These are phyloP conservation scores for Lonchura striata DNA, from an alignment of 2,113 vertebrate species.

Conservation along the genomic window DNA sequence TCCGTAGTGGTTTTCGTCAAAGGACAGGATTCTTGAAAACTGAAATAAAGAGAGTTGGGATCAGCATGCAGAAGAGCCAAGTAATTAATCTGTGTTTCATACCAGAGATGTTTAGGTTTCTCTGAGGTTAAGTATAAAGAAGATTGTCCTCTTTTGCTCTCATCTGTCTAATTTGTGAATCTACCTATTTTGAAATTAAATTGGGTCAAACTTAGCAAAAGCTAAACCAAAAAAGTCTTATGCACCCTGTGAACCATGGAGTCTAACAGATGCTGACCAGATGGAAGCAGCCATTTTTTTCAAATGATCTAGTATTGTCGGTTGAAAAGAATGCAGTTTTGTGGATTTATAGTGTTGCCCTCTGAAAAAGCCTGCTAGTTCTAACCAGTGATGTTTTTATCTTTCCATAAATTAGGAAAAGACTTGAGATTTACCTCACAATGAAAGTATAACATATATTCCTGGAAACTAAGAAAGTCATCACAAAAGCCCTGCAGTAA, in stretches of 20 bases:
- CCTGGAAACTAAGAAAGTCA: neutral
- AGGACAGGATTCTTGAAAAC: neutral
- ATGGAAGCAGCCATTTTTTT: neutral
- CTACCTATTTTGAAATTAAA: neutral
- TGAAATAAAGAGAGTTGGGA: neutral
- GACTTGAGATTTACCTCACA: neutral
- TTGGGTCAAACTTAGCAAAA: neutral
- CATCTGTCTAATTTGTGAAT: neutral
- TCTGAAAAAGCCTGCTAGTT: neutral
- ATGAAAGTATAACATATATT: neutral
- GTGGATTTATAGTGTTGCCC: neutral
- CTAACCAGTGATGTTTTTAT: neutral
- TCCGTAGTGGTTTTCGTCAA: neutral
- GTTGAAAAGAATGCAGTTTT: neutral
- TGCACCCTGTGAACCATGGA: neutral
- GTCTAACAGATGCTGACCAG: conserved; percentile 19
- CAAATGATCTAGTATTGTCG: neutral
- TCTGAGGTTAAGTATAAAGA: neutral
- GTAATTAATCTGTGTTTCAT: neutral
- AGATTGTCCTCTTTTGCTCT: neutral
- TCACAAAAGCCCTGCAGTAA: neutral
- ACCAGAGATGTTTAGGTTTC: neutral
- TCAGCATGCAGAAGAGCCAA: neutral
- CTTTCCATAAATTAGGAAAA: conserved; percentile 28
- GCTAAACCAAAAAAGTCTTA: neutral